Evolutionary conservation across 2,888 invertebrate species (phyloP).

Genomic region (Diplazon laetatorius): DNA sequence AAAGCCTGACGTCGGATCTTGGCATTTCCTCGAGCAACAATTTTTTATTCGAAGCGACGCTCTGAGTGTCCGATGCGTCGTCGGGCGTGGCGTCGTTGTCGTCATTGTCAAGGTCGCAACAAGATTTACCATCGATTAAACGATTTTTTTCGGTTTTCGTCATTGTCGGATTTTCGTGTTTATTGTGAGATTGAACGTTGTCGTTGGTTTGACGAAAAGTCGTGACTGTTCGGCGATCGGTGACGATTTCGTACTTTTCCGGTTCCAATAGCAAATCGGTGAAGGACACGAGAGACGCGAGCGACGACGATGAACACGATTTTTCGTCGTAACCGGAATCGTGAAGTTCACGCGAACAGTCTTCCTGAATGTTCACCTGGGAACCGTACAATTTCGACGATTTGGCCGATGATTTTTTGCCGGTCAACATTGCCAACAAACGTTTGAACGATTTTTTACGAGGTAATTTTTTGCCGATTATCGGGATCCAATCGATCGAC

Average conservation of each 20-base stretch:
- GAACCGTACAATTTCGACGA: constrained; percentile 60
- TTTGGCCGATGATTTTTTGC: constrained; percentile 50
- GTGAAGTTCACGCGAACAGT: constrained; percentile 60
- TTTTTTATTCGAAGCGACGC: constrained; percentile 53
- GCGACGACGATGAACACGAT: constrained; percentile 68
- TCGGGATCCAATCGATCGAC: constrained; percentile 73
- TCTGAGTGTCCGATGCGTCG: constrained; percentile 46
- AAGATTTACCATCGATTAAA: too few species aligned
- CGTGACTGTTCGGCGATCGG: constrained; percentile 25
- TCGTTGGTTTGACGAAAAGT: constrained; percentile 45
- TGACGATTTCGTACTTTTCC: background rate
- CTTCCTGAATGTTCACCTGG: constrained; percentile 66
- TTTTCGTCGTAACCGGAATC: constrained; percentile 75
- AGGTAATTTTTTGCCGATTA: constrained; percentile 70
- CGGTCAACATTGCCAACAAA: constrained; percentile 68
- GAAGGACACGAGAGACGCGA: constrained; percentile 66
- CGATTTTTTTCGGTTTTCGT: too few species aligned
- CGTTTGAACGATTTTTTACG: constrained; percentile 73
- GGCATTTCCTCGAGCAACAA: constrained; percentile 69
- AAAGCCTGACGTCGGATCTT: constrained; percentile 66
- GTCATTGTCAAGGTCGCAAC: too few species aligned
- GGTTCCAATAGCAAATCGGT: constrained; percentile 59
- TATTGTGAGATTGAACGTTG: background rate
- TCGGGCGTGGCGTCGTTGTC: constrained; percentile 28
- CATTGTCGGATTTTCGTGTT: too few species aligned